These are phyloP conservation scores for Nezara viridula DNA, from an alignment of 2,888 invertebrate genomes.

Conservation along the genomic window DNA sequence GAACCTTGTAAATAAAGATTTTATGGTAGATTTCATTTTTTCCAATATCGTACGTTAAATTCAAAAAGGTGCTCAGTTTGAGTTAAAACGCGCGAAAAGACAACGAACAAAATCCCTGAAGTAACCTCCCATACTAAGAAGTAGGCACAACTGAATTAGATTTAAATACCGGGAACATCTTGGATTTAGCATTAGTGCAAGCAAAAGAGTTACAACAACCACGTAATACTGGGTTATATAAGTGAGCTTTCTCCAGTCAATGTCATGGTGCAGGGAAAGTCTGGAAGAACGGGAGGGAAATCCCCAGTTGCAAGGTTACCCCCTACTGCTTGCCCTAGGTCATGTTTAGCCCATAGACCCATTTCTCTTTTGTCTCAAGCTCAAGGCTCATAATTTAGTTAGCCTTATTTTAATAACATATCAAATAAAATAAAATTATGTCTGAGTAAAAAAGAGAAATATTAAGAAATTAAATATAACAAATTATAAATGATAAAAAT, in stretches of 20 bases:
- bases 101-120: background rate
- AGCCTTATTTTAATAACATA: background rate
- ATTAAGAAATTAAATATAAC: background rate
- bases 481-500: background rate
- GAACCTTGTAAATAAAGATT: no score
- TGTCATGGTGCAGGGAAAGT: slow-evolving; percentile 59
- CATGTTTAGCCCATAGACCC: slow-evolving; percentile 60
- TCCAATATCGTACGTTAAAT: background rate
- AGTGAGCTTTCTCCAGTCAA: slow-evolving; percentile 57
- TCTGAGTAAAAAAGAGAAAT: background rate
- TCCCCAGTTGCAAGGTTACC: slow-evolving; percentile 47
- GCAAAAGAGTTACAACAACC: slow-evolving; percentile 41
- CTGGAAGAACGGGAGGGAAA: slow-evolving; percentile 53
- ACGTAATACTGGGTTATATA: slow-evolving; percentile 50
- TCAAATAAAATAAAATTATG: background rate
- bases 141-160: background rate
- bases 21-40: no score
- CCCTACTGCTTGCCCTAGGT: slow-evolving; percentile 54
- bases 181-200: background rate
- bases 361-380: slow-evolving; percentile 54
- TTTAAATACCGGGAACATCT: background rate
- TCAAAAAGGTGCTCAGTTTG: background rate
- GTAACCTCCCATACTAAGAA: background rate
- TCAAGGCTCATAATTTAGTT: slow-evolving; percentile 18
- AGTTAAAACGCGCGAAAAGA: background rate